Conservation (phyloP, 1,140 invertebrate genomes). For the Aphidius ervi region DNA sequence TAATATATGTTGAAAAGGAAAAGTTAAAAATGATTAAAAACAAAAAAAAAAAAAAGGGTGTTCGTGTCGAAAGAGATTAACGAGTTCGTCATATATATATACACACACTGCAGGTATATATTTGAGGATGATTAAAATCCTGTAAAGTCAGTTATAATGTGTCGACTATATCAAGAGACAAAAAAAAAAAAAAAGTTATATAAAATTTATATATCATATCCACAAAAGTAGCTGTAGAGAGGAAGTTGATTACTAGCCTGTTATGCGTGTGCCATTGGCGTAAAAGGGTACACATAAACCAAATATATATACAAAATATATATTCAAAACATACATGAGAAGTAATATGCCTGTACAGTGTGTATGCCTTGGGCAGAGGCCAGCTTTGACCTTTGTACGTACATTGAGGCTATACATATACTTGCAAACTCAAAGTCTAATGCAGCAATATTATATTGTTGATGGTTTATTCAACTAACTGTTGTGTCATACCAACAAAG, state of each 20-base stretch:
- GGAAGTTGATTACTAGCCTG: slow-evolving; percentile 19
- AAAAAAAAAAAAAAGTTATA: slow-evolving; percentile 10
- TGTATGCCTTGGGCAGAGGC: slow-evolving; percentile 26
- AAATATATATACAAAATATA: slow-evolving; percentile 30
- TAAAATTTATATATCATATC: too few species aligned
- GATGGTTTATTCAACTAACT: slow-evolving; percentile 26
- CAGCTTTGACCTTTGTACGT: slow-evolving; percentile 40
- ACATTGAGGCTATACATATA: slow-evolving; percentile 9
- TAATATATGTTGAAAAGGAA: background rate
- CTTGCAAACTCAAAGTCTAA: slow-evolving; percentile 30
- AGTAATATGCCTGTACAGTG: slow-evolving; percentile 29
- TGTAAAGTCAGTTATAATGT: background rate
- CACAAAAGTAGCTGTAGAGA: background rate
- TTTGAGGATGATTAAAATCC: slow-evolving; percentile 12
- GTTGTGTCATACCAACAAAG: slow-evolving; percentile 34
- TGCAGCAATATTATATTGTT: slow-evolving; percentile 38
- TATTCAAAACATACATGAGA: slow-evolving; percentile 27
- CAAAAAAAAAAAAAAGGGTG: background rate
- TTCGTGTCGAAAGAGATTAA: slow-evolving; percentile 2
- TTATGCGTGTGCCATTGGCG: slow-evolving; percentile 18
- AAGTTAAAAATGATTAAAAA: background rate
- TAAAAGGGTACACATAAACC: slow-evolving; percentile 22
- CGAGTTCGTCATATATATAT: background rate
- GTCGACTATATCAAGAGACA: background rate
- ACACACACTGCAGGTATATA: background rate